Evolutionary conservation across 2,113 vertebrate genomes (phyloP).

Genomic region (Cariama cristata): DNA sequence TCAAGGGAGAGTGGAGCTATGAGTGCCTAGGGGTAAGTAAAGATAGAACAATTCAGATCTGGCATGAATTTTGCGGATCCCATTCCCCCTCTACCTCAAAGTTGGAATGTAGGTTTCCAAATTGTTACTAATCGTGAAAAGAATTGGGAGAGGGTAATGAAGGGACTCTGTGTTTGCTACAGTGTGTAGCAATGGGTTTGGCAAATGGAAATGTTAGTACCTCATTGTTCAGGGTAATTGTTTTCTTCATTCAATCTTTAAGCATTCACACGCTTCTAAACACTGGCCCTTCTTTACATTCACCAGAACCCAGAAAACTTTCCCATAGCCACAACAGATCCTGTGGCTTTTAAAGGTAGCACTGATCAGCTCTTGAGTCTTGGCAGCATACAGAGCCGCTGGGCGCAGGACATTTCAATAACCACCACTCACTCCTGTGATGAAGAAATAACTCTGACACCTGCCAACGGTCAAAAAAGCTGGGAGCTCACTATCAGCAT

Average conservation of each 20-base stretch:
- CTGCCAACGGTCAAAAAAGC: not conserved
- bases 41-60: slow-evolving; percentile 17
- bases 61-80: not conserved
- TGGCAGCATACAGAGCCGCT: not conserved
- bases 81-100: not conserved
- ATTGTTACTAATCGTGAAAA: not conserved
- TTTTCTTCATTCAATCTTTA: not conserved
- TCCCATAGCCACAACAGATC: not conserved
- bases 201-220: not conserved
- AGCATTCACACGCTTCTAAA: not conserved
- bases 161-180: not conserved
- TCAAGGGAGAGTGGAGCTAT: not conserved
- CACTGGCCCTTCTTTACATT: not conserved
- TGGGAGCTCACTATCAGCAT: not conserved
- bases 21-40: not conserved
- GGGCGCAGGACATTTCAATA: not conserved
- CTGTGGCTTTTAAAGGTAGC: not conserved
- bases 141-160: not conserved
- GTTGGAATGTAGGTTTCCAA: slow-evolving; percentile 34
- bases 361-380: not conserved
- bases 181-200: not conserved
- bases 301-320: not conserved
- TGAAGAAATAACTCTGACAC: not conserved
- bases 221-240: not conserved
- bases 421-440: not conserved